Conservation (phyloP, 1,140 invertebrate genomes). For the Nephila pilipes region DNA sequence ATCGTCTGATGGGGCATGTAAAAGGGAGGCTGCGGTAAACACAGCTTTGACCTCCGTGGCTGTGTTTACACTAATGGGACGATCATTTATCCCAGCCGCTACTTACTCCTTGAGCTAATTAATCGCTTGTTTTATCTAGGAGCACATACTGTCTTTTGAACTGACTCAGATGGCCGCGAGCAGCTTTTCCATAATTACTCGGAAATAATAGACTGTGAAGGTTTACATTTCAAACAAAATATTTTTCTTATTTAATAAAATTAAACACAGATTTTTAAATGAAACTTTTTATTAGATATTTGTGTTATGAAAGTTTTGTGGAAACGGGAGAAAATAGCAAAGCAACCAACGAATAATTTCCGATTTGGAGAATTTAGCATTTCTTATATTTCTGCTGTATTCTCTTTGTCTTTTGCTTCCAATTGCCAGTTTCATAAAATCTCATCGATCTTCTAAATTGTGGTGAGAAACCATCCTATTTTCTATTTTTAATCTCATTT, state of each 20-base stretch:
- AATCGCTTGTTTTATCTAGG: slow-evolving; percentile 32
- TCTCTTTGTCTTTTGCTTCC: too few relatives aligned
- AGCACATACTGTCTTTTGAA: not conserved
- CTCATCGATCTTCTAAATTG: too few relatives aligned
- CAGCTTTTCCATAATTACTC: not conserved
- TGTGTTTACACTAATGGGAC: slow-evolving; percentile 49
- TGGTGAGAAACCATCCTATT: too few relatives aligned
- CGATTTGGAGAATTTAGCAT: too few relatives aligned
- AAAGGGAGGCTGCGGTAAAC: slow-evolving; percentile 34
- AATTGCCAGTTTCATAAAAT: too few relatives aligned
- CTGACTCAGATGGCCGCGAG: slow-evolving; percentile 14
- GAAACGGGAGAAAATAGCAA: not conserved
- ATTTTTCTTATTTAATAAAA: not conserved
- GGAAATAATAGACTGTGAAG: too few relatives aligned
- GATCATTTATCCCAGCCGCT: slow-evolving; percentile 51
- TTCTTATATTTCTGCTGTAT: too few relatives aligned
- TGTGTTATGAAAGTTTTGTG: not conserved
- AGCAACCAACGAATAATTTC: too few relatives aligned
- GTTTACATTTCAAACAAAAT: too few relatives aligned
- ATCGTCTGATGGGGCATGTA: slow-evolving; percentile 32
- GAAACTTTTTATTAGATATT: not conserved
- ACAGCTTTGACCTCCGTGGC: slow-evolving; percentile 51
- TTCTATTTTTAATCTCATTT: too few relatives aligned
- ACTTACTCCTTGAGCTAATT: slow-evolving; percentile 41
- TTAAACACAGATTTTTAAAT: not conserved